Evolutionary conservation across 1,140 invertebrate genomes (phyloP), one percentile per base, ranked within the genome.

Genomic region (Drosophila kepulauana): DNA sequence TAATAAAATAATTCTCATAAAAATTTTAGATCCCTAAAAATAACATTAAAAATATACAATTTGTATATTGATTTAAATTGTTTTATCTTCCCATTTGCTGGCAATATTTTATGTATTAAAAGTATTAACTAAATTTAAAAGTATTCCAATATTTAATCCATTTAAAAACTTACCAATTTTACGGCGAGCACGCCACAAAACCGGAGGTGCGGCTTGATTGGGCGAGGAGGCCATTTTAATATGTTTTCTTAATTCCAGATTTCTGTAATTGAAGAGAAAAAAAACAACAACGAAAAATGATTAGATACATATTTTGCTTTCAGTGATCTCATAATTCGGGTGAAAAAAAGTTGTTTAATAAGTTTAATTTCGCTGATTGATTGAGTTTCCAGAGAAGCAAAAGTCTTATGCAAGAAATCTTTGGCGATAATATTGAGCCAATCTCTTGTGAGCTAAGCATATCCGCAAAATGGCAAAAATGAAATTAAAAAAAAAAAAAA

Each of bases 151-250:
- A n/a, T 13, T 43, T 13, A 43, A 1, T 2, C 3, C 15, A 16
- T 10, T 5, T 6, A 15, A 1, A 16, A 38, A 89, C 95, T 95
- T 93, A 96, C 96, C 95, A 93, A 94, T 95, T 93, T 96, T 96
- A 82, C 96, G 94, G 82, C 95, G 94, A 91, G 95, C 94, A 62
- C 95, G 94, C 96, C 96, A 96, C 92, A 96, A 94, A 92, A 96
- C 96, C 81, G 96, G 96, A 93, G 95, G 96, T 92, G 95, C 95
- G 92, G 95, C 95, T 93, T 95, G 96, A 93, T 95, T 95, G 86
- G 95, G 95, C 89, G 85, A 85, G 94, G 80, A 93, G 93, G 95
- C 95, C 95, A 96, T 95, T 93, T 95, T 11, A 33, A 59, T 68
- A 15, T 45, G 54, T 41, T 64, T 65, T 95, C 94, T 93, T 92